phyloP scores from a whole-genome alignment of 1,140 invertebrate genomes.

The Megathymus violae region DNA sequence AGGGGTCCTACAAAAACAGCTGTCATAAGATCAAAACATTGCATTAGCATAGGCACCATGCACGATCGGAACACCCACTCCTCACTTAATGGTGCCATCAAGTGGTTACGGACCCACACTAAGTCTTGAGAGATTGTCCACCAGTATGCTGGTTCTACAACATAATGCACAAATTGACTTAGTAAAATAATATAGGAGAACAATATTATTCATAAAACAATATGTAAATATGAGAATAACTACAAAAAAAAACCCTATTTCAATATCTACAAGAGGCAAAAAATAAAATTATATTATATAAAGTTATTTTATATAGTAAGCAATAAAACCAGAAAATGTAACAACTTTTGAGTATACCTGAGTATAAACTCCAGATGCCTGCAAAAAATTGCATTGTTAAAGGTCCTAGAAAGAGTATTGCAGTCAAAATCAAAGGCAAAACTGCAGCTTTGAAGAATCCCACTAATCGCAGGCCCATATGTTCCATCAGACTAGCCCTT shows the following conservation, averaged over 20 bases:
- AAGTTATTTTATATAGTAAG: conserved; percentile 1
- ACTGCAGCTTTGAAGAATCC: conserved; percentile 90
- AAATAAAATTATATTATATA: neutral
- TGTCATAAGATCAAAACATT: conserved; percentile 89
- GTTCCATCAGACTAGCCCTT: conserved; percentile 87
- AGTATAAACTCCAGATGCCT: conserved; percentile 88
- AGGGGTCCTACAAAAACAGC: conserved; percentile 94
- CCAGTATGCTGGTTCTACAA: conserved; percentile 92
- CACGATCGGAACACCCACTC: conserved; percentile 97
- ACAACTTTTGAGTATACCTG: conserved; percentile 81
- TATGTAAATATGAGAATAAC: no score
- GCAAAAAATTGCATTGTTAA: conserved; percentile 88
- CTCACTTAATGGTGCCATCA: conserved; percentile 96
- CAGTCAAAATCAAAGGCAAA: conserved; percentile 92
- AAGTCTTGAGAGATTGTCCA: conserved; percentile 88
- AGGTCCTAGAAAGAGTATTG: conserved; percentile 93
- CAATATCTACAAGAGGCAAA: no score
- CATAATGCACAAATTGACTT: no score
- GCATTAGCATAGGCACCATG: conserved; percentile 95
- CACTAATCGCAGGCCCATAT: conserved; percentile 90
- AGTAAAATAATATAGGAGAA: no score
- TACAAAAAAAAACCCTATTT: no score
- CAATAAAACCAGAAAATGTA: no score
- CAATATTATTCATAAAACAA: no score
- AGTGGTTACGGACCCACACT: conserved; percentile 94